phyloP scores from a whole-genome alignment of 2,113 vertebrate species.

The Syngnathus typhle region DNA sequence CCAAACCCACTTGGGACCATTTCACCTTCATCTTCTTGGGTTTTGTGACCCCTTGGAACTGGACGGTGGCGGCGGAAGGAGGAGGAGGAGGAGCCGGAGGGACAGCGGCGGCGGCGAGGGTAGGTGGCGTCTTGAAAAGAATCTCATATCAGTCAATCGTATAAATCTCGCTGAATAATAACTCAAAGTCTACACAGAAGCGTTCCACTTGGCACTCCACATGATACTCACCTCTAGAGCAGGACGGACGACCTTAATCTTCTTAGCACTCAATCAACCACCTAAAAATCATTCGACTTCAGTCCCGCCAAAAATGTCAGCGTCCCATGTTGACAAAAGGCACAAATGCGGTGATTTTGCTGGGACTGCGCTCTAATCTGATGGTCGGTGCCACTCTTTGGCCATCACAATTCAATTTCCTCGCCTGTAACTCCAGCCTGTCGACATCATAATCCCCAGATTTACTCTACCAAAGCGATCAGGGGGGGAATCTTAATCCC shows the following conservation, averaged over 20 bases:
- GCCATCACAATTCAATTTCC: conserved; percentile 67
- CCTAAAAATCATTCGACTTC: conserved; percentile 21
- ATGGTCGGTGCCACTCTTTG: conserved; percentile 17
- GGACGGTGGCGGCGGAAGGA: conserved; percentile 37
- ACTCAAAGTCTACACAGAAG: neutral
- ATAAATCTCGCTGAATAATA: neutral
- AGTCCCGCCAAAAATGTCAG: conserved; percentile 6
- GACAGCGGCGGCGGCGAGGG: conserved; percentile 21
- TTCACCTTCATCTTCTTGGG: conserved; percentile 69
- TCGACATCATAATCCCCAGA: conserved; percentile 78
- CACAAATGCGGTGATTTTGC: conserved; percentile 32
- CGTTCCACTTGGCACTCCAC: conserved; percentile 17
- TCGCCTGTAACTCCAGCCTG: conserved; percentile 47
- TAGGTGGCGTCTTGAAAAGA: conserved; percentile 41
- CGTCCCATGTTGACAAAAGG: conserved; percentile 23
- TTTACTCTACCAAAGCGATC: conserved; percentile 66
- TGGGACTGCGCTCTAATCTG: conserved; percentile 49
- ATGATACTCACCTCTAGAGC: conserved; percentile 51
- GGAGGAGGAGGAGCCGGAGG: conserved; percentile 29
- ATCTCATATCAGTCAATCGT: conserved; percentile 4
- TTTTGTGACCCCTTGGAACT: conserved; percentile 51
- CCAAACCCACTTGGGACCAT: conserved; percentile 68
- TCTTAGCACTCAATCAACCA: conserved; percentile 39
- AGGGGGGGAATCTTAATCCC: conserved; percentile 60
- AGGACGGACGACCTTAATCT: conserved; percentile 42